Conservation (phyloP, 2,113 vertebrate species). For the Syrrhaptes paradoxus region DNA sequence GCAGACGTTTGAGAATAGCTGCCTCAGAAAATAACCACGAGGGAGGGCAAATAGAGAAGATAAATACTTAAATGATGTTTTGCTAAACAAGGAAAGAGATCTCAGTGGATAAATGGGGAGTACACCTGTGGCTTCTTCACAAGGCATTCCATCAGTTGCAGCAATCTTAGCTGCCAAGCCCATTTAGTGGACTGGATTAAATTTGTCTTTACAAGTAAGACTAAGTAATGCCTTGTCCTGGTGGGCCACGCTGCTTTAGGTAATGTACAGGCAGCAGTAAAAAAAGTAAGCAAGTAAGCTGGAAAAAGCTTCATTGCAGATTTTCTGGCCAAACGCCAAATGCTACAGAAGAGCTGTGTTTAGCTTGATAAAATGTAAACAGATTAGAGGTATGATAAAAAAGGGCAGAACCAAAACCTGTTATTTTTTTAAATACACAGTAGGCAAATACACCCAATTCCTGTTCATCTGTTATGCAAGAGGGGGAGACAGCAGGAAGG, state of each 20-base stretch:
- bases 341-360: neutral
- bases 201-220: neutral
- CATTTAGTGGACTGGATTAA: neutral
- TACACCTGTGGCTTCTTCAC: neutral
- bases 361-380: neutral
- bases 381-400: neutral
- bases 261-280: neutral
- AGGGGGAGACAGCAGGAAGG: neutral
- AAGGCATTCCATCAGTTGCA: neutral
- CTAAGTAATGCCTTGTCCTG: neutral
- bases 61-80: neutral
- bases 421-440: neutral
- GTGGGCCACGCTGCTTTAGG: neutral
- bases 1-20: neutral
- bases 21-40: neutral
- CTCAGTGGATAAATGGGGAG: neutral
- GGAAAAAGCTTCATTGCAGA: neutral
- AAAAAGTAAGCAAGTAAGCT: neutral
- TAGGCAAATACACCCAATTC: neutral
- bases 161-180: neutral
- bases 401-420: neutral
- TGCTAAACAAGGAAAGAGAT: neutral
- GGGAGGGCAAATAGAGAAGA: neutral
- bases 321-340: conserved; percentile 10
- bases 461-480: neutral